A percentile compares a stretch with the other conserved stretches of the same genome.
Evolutionary conservation across 2,797 vertebrate genomes (phyloP).

Genomic region (Neopelma chrysocephalum): DNA sequence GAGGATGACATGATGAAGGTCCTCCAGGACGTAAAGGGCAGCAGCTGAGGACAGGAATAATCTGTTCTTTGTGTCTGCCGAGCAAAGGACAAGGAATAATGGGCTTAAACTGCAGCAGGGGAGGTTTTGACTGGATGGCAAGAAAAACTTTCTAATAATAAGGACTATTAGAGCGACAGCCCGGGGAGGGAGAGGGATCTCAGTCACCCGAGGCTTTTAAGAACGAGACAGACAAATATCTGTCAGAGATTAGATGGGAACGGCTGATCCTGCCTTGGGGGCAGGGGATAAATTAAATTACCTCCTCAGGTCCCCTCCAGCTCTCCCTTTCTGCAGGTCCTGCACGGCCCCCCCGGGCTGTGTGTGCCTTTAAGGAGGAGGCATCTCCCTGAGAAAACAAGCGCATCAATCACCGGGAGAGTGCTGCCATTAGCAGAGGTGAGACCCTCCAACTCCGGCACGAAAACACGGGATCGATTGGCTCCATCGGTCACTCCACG

Average conservation of each 20-base stretch:
- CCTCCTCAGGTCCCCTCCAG: background rate
- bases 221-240: conserved; percentile 8
- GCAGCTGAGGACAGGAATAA: background rate
- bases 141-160: conserved; percentile 43
- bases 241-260: background rate
- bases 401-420: background rate
- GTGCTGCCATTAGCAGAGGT: background rate
- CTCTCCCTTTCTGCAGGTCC: background rate
- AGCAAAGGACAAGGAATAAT: conserved; percentile 7
- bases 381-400: background rate
- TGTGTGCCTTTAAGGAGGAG: background rate
- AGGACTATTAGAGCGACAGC: background rate
- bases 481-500: rapidly evolving
- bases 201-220: conserved; percentile 3
- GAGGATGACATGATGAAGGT: background rate
- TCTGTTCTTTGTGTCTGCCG: conserved; percentile 27
- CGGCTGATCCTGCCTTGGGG: background rate
- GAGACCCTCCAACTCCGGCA: background rate
- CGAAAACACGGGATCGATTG: rapidly evolving
- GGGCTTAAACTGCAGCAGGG: conserved; percentile 27
- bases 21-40: background rate
- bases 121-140: background rate
- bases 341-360: background rate
- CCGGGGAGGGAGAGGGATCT: background rate
- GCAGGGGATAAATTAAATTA: background rate